Evolutionary conservation across 2,113 vertebrate species (phyloP).

Genomic region (Festucalex cinctus): DNA sequence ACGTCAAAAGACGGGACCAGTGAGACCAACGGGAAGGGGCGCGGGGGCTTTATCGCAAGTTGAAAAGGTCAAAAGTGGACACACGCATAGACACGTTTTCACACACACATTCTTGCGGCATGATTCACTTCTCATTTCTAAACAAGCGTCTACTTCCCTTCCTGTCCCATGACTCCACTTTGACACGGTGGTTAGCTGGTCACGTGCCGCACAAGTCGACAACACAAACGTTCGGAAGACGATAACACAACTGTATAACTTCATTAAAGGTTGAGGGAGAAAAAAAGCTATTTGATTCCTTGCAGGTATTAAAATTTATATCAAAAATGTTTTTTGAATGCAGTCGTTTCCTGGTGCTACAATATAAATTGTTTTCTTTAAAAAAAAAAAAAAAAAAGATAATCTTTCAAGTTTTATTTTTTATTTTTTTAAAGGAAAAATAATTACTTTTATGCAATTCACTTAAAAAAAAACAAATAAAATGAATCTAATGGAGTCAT

Average conservation of each 20-base stretch:
- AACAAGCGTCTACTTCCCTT: conserved; percentile 55
- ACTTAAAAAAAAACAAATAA: too few species aligned
- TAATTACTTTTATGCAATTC: too few species aligned
- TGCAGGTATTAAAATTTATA: neutral
- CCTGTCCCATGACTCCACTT: conserved; percentile 59
- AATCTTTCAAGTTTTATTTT: too few species aligned
- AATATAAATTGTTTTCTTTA: neutral
- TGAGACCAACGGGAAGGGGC: neutral
- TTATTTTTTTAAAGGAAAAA: too few species aligned
- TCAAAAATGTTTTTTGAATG: neutral
- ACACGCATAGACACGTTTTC: neutral
- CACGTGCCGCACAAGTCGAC: conserved; percentile 2
- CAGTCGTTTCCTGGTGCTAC: neutral
- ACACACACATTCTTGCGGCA: conserved; percentile 9
- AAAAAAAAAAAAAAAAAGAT: too few species aligned
- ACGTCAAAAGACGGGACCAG: neutral
- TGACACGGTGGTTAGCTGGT: conserved; percentile 18
- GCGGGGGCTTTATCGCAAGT: neutral
- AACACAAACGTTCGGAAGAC: neutral
- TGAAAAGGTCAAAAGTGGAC: neutral
- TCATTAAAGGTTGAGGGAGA: neutral
- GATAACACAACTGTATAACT: neutral
- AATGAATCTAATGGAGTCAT: too few species aligned
- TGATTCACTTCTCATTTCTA: conserved; percentile 51
- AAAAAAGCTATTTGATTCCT: neutral